Percentiles rank a stretch among this genome's conserved stretches.
Conservation (phyloP, 2,797 vertebrate genomes). For the Acanthopagrus latus region DNA sequence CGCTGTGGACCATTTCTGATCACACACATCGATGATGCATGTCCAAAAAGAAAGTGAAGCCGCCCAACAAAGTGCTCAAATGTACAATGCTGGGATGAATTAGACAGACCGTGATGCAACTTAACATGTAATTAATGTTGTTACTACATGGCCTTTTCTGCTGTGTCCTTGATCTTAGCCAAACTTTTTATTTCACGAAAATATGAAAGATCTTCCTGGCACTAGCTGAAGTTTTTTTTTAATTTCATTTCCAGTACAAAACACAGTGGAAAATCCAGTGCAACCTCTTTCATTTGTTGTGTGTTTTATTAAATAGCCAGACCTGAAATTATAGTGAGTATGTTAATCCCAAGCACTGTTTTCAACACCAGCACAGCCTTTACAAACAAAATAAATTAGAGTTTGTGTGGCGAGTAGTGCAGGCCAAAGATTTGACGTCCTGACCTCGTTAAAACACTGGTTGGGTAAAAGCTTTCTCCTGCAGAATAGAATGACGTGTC, state of each 20-base stretch:
- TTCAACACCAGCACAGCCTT: too few relatives aligned
- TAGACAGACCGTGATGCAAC: neutral
- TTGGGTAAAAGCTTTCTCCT: conserved; percentile 73
- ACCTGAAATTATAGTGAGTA: conserved; percentile 25
- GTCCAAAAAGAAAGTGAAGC: conserved; percentile 29
- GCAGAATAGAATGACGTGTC: conserved; percentile 69
- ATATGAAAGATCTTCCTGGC: conserved; percentile 13
- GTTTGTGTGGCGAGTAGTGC: conserved; percentile 21
- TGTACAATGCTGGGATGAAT: neutral
- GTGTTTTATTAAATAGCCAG: conserved; percentile 19
- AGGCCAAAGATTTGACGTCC: conserved; percentile 55
- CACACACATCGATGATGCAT: conserved; percentile 23
- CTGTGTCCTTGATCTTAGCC: conserved; percentile 6
- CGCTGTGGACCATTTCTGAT: neutral
- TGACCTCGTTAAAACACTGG: conserved; percentile 78
- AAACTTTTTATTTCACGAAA: conserved; percentile 23
- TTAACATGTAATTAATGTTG: conserved; percentile 11
- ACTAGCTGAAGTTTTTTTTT: conserved; percentile 17
- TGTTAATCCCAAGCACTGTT: neutral
- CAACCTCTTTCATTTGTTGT: conserved; percentile 11
- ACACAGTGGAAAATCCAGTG: conserved; percentile 11
- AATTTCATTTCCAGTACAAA: conserved; percentile 20
- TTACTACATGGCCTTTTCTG: conserved; percentile 12
- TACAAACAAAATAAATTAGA: neutral
- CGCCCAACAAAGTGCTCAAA: conserved; percentile 17